Conservation (phyloP, 2,888 invertebrate genomes). For the Gastrophysa polygoni region DNA sequence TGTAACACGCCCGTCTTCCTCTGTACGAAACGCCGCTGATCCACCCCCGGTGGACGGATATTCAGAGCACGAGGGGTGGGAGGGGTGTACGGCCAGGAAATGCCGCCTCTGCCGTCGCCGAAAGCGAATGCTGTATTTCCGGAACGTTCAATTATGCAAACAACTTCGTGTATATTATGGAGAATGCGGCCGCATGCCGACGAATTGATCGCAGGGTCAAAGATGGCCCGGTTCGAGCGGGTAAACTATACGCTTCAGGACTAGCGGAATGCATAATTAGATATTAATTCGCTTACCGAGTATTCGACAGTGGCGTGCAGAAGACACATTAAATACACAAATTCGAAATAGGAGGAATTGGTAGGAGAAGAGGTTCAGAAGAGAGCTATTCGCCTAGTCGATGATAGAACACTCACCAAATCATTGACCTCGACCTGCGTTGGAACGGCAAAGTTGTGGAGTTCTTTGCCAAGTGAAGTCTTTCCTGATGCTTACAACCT, state of each 20-base stretch:
- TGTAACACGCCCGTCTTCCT: background rate
- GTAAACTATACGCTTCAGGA: background rate
- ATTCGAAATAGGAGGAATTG: too few species aligned
- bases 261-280: background rate
- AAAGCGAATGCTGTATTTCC: slow-evolving; percentile 21
- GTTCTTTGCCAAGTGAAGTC: too few species aligned
- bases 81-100: background rate
- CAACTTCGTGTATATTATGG: slow-evolving; percentile 11
- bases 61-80: background rate
- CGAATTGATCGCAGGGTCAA: slow-evolving; percentile 12
- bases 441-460: too few species aligned
- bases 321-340: background rate
- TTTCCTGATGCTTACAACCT: too few species aligned
- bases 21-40: background rate
- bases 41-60: background rate
- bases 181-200: slow-evolving; percentile 8
- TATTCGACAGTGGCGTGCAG: background rate
- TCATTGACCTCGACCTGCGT: too few species aligned
- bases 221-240: slow-evolving; percentile 8
- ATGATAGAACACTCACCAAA: too few species aligned
- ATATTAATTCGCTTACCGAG: background rate
- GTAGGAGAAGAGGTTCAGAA: too few species aligned
- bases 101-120: background rate
- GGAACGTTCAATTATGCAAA: slow-evolving; percentile 36
- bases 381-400: too few species aligned